Evolutionary conservation across 2,797 vertebrate genomes (phyloP).

Genomic region (Sebastes iracundus): DNA sequence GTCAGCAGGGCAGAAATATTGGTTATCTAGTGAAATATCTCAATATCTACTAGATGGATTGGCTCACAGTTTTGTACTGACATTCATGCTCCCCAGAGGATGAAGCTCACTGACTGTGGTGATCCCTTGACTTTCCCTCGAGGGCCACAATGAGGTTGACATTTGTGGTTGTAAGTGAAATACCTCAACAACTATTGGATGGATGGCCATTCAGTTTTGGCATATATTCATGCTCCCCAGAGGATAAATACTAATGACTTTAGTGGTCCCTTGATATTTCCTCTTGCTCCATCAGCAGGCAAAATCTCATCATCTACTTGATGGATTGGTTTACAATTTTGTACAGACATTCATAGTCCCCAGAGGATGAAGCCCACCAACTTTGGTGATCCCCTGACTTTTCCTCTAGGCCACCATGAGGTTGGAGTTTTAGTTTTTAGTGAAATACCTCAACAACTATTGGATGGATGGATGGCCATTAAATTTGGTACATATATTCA

Average conservation of each 20-base stretch:
- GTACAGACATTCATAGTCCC: neutral
- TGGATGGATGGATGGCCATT: neutral
- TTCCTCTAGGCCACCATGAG: no score
- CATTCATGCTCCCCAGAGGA: neutral
- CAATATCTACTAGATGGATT: neutral
- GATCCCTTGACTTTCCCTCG: no score
- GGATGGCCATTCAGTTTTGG: neutral
- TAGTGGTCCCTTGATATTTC: no score
- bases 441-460: neutral
- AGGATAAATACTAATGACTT: neutral
- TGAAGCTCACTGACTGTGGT: no score
- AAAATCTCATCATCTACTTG: neutral
- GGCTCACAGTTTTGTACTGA: neutral
- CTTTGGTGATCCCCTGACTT: neutral
- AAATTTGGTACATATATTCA: neutral
- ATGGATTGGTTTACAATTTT: neutral
- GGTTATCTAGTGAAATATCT: no score
- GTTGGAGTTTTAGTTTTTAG: neutral
- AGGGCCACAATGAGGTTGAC: neutral
- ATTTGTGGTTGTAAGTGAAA: neutral
- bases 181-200: neutral
- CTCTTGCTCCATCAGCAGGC: no score
- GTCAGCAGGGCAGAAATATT: neutral
- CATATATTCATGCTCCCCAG: neutral
- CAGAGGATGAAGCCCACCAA: neutral